Evolutionary conservation across 2,888 invertebrate genomes (phyloP).

Genomic region (Phasia obesa): DNA sequence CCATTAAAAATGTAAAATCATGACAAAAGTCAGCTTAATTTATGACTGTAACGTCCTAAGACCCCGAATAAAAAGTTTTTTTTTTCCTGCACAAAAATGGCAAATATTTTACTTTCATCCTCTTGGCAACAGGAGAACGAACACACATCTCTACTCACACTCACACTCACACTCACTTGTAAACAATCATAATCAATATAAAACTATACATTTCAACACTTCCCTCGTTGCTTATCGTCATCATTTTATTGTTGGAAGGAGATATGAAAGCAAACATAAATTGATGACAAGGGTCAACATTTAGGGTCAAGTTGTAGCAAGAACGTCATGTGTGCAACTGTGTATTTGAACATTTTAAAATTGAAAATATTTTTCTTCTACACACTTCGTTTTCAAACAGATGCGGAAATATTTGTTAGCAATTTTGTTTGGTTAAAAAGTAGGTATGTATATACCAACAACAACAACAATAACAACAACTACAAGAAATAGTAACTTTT

Average conservation of each 20-base stretch:
- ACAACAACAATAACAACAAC: constrained; percentile 34
- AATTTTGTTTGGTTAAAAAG: constrained; percentile 36
- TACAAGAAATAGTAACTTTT: constrained; percentile 16
- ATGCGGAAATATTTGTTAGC: constrained; percentile 62
- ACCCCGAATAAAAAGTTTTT: constrained; percentile 22
- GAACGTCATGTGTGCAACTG: constrained; percentile 67
- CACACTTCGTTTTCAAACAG: constrained; percentile 56
- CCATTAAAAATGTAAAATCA: constrained; percentile 42
- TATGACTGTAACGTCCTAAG: constrained; percentile 34
- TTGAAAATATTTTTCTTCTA: constrained; percentile 48
- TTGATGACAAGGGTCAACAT: constrained; percentile 70
- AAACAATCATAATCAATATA: constrained; percentile 43
- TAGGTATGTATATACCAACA: constrained; percentile 10
- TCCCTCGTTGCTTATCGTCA: constrained; percentile 14
- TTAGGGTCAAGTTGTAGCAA: constrained; percentile 52
- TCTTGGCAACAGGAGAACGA: constrained; percentile 7
- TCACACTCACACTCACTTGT: background rate
- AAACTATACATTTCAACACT: constrained; percentile 38
- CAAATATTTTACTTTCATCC: constrained; percentile 50
- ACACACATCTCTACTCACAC: too few relatives aligned
- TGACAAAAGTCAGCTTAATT: constrained; percentile 46
- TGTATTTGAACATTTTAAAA: constrained; percentile 34
- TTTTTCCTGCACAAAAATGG: constrained; percentile 19
- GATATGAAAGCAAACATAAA: constrained; percentile 62
- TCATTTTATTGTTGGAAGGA: constrained; percentile 39